Evolutionary conservation across 64 coral and sea anemone species (phyloP), one percentile per base, ranked within the genome.

Genomic region (Acropora yongei): DNA sequence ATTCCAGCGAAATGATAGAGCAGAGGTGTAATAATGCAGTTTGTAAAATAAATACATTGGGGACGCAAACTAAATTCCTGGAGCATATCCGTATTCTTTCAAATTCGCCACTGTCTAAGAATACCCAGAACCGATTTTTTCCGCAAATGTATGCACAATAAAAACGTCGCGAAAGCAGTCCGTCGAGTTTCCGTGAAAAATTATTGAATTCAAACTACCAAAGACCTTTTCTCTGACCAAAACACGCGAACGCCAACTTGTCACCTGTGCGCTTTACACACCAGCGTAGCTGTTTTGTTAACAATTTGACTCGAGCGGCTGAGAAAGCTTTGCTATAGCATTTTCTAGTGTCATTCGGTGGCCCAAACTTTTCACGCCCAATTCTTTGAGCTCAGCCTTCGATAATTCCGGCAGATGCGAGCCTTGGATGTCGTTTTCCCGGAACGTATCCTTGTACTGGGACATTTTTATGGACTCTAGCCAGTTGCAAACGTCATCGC

Each of bases 301-400:
- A 57, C 95, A 97, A 47, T 81, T 97, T 19, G 95, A 97, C 48
- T 97, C 95, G n/a, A 94, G 44, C 5, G 95, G 95, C 6, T 97
- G 95, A 57, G 88, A 94, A 12, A 97, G 88, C 68, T 87, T 90
- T 4, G 95, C 95, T 84, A 97, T 92, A 46, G 95, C 93, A 75
- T 96, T 96, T 57, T 96, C 94, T 13, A 99, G 95, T 5, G 97
- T 99, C 94, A 99, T 99, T 74, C 97, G 88, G 55, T 99, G 97
- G 1, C 97, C 97, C 47, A 99, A 78, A 41, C 94, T 99, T 76
- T 94, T 99, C 10, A 99, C 94, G 10, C 97, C 97, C 13, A 99
- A 79, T 60, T 99, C 97, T 85, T 83, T 74, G 16, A 99, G 75
- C 47, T 99, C 97, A 18, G 51, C 84, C 82, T 99, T 99, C 2